phyloP scores from a whole-genome alignment of 2,888 invertebrate species.

The Diarsia rubi region DNA sequence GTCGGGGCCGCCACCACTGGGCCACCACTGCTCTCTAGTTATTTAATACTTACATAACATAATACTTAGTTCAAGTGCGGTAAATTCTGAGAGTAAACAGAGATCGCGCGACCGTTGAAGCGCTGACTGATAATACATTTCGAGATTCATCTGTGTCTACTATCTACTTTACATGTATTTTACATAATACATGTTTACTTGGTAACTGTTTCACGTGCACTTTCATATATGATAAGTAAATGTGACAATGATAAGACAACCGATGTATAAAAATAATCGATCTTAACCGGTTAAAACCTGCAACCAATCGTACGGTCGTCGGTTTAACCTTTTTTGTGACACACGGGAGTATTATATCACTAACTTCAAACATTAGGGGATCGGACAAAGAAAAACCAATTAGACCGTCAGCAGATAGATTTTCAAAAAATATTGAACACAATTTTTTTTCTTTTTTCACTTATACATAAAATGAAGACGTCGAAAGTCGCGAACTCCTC shows the following conservation, averaged over 20 bases:
- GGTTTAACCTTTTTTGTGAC: no score
- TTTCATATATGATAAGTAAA: slow-evolving; percentile 13
- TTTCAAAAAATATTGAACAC: no score
- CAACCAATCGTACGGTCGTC: not conserved
- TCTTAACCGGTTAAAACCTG: not conserved
- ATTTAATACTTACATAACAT: slow-evolving; percentile 4
- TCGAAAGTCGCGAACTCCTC: no score
- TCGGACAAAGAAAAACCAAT: no score
- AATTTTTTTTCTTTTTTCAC: no score
- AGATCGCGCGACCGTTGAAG: not conserved
- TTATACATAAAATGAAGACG: no score
- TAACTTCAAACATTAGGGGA: no score
- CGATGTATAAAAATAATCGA: not conserved
- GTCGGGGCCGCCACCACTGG: no score
- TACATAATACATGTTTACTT: slow-evolving; percentile 18
- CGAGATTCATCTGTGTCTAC: slow-evolving; percentile 24
- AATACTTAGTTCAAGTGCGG: slow-evolving; percentile 13
- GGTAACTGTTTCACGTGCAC: slow-evolving; percentile 26
- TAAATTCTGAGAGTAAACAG: not conserved
- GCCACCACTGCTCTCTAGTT: no score
- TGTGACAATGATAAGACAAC: slow-evolving; percentile 9
- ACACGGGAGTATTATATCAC: no score
- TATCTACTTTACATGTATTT: slow-evolving; percentile 11
- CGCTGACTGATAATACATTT: slow-evolving; percentile 11
- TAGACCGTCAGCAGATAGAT: no score